Percentiles rank a stretch among this genome's conserved stretches.
Conservation (phyloP, 30 jellyfish, hydroid and myxozoan genomes). For the Nemopilema nomurai region DNA sequence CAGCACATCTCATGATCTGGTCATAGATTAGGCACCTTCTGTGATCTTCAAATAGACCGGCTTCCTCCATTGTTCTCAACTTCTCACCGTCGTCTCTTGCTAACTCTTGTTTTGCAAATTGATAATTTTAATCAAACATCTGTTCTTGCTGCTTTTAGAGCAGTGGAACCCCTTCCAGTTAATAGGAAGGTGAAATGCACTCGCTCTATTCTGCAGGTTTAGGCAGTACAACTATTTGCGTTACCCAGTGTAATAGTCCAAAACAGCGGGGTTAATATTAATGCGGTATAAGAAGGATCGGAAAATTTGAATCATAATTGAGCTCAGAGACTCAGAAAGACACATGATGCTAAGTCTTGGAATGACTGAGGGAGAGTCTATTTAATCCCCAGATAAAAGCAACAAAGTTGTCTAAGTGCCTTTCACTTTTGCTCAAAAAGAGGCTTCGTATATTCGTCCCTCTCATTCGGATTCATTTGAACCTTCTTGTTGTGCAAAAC, state of each 20-base stretch:
- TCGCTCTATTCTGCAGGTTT: not conserved
- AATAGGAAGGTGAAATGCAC: too few relatives aligned
- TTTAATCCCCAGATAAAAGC: not conserved
- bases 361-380: not conserved
- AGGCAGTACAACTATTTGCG: not conserved
- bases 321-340: not conserved
- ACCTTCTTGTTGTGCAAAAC: not conserved
- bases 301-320: not conserved
- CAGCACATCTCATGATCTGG: too few relatives aligned
- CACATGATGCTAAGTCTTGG: not conserved
- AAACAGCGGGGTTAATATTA: not conserved
- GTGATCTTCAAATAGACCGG: too few relatives aligned
- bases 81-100: not conserved
- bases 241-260: not conserved
- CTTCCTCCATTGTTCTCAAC: not conserved
- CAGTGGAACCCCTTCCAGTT: too few relatives aligned
- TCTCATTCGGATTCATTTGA: not conserved
- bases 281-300: not conserved
- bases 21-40: too few relatives aligned
- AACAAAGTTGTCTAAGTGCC: not conserved
- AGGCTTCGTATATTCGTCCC: not conserved
- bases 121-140: not conserved
- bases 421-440: not conserved
- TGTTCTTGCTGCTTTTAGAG: not conserved
- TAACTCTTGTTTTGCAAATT: not conserved